Percentiles rank a stretch among this genome's conserved stretches.
Evolutionary conservation across 2,113 vertebrate genomes (phyloP).

Genomic region (Hypocryptadius cinnamomeus): DNA sequence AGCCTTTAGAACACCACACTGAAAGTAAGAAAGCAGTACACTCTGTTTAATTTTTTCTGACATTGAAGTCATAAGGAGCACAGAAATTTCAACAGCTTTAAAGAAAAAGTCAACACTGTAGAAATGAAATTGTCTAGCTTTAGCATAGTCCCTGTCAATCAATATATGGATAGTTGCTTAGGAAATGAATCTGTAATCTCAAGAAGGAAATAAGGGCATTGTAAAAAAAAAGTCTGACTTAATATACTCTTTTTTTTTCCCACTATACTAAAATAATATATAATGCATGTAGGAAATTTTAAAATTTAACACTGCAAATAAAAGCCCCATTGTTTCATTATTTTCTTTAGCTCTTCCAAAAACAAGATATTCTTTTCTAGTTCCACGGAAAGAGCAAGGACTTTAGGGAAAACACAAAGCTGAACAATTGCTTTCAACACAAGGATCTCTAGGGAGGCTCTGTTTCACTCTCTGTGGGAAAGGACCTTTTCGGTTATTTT

Average conservation of each 20-base stretch:
- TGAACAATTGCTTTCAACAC: background rate
- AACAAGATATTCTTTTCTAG: background rate
- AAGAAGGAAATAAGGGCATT: conserved; percentile 32
- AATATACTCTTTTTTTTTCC: conserved; percentile 51
- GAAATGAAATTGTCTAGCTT: background rate
- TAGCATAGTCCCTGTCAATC: background rate
- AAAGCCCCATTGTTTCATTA: background rate
- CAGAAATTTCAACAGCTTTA: conserved; percentile 7
- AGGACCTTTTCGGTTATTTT: background rate
- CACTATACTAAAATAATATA: conserved; percentile 42
- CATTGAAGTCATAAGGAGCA: conserved; percentile 16
- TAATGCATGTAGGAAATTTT: conserved; percentile 45
- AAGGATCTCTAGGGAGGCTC: background rate
- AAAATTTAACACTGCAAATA: conserved; percentile 37
- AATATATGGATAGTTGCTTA: background rate
- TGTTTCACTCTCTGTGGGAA: background rate
- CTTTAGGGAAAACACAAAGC: background rate
- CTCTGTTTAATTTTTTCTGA: conserved; percentile 48
- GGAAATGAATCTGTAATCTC: conserved; percentile 18
- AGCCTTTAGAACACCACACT: conserved; percentile 6
- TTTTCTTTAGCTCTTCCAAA: conserved; percentile 37
- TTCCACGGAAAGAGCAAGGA: background rate
- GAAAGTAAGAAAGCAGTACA: background rate
- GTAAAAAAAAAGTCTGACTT: conserved; percentile 54
- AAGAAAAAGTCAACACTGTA: background rate